phyloP scores from a whole-genome alignment of 2,113 vertebrate species.

The Theristicus caerulescens region DNA sequence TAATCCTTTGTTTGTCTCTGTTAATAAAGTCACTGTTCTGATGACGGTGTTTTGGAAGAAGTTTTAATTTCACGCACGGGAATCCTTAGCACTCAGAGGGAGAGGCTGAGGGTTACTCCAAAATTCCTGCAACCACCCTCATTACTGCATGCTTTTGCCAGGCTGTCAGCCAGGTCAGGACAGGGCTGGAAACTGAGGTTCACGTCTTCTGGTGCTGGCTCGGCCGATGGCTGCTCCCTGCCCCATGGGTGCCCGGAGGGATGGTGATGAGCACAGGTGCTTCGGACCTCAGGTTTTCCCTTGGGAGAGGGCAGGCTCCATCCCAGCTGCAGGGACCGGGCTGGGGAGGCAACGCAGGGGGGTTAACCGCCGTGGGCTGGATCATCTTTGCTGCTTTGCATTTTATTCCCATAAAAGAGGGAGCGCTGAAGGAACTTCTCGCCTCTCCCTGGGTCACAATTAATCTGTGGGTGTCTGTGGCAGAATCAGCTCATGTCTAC shows the following conservation, averaged over 20 bases:
- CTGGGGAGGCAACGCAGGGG: not conserved
- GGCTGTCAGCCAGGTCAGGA: not conserved
- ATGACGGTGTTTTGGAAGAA: not conserved
- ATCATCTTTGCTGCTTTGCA: not conserved
- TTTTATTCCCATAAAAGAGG: not conserved
- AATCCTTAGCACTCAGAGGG: not conserved
- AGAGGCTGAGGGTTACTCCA: not conserved
- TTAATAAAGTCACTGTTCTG: constrained; percentile 62
- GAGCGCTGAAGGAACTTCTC: not conserved
- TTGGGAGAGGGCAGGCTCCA: not conserved
- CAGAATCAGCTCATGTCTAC: not conserved
- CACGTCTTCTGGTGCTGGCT: not conserved
- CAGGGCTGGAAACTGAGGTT: not conserved
- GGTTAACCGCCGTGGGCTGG: rapidly evolving
- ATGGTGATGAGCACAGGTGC: rapidly evolving
- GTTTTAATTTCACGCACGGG: not conserved
- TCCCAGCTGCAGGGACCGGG: rapidly evolving
- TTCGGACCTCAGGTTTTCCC: not conserved
- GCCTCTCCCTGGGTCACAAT: not conserved
- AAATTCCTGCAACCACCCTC: not conserved
- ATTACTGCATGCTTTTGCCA: rapidly evolving
- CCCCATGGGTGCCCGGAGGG: rapidly evolving
- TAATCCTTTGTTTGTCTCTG: constrained; percentile 8
- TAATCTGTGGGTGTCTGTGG: too few species aligned
- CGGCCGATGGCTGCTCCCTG: not conserved